Percentiles rank a stretch among this genome's conserved stretches.
These are phyloP conservation scores for Platyrinchus mystaceus DNA, from an alignment of 2,797 vertebrate genomes.

Conservation along the genomic window DNA sequence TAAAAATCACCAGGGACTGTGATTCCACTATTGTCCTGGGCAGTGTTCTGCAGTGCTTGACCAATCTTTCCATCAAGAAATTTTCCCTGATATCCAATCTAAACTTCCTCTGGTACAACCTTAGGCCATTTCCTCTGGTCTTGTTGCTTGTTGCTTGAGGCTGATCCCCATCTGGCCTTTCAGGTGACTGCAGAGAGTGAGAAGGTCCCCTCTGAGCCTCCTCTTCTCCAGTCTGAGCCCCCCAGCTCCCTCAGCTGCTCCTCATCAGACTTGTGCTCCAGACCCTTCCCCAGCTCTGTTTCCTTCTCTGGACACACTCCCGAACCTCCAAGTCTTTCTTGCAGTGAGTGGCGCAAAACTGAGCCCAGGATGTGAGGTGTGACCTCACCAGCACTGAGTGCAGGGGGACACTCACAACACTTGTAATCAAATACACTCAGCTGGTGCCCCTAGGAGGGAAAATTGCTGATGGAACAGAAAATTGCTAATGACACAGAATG, in stretches of 20 bases:
- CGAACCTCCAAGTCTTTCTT: background rate
- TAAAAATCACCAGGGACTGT: background rate
- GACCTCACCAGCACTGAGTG: accelerated
- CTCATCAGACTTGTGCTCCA: background rate
- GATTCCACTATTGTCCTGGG: background rate
- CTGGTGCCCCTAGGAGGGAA: background rate
- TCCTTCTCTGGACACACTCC: background rate
- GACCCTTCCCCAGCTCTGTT: background rate
- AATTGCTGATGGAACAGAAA: background rate
- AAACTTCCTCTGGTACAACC: background rate
- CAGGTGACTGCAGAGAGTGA: background rate
- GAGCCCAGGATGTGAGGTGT: background rate
- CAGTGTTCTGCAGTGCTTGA: background rate
- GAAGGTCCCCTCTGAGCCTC: background rate
- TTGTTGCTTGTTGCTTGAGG: background rate
- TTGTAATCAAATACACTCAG: background rate
- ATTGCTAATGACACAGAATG: background rate
- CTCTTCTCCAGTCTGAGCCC: background rate
- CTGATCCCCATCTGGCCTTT: accelerated
- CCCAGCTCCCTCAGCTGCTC: background rate
- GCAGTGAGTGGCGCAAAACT: background rate
- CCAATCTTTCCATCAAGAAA: background rate
- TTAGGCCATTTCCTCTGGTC: background rate
- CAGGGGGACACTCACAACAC: background rate
- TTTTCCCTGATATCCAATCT: background rate